Evolutionary conservation across 2,888 invertebrate species (phyloP), one percentile per base, ranked within the genome.

Genomic region (Eilema depressum): DNA sequence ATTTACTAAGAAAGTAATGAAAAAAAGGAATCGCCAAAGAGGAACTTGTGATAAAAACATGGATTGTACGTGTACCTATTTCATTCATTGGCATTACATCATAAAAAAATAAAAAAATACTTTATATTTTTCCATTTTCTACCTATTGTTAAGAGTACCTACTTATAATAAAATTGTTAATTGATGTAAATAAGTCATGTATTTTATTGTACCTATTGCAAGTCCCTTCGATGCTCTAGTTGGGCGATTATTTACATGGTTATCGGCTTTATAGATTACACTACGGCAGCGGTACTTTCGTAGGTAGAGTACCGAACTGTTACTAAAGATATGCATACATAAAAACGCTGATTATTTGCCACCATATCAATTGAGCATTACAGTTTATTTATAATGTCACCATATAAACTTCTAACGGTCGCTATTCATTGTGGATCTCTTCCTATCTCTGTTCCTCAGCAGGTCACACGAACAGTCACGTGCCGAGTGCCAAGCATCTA

Each of bases 111-210:
- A 30, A 30, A 30, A 30, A 0, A 41, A 41, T 41, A 41, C 20
- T 77, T 80, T 77, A 71, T 77, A 70, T 79, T 73, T 77, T 78
- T 79, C 14, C 75, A 79, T 56, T 14, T 26, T 73, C 63, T 47
- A 53, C 53, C 53, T 53, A 53, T 53, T 63, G 47, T 41, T 79
- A 69, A 78, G 74, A 53, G 28, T 66, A 70, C 11, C 53, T 53
- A 2, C 1, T 53, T 53, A 10, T 53, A 78, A 65, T 77, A 79
- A 77, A 76, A 41, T 25, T 63, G 25, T 33, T 63, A 41, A 17
- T 41, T 41, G 25, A 41, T 41, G 25, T 63, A 41, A 63, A 63
- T 41, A 37, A 33, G 33, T 62, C 10, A 25, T 26, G 26, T 62
- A 37, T 63, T 63, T 63, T 12, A 26, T 14, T 41, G 14, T 23